Base-by-base conservation (phyloP, 2,888 invertebrate genomes). In the Brachypterus glaber region DNA sequence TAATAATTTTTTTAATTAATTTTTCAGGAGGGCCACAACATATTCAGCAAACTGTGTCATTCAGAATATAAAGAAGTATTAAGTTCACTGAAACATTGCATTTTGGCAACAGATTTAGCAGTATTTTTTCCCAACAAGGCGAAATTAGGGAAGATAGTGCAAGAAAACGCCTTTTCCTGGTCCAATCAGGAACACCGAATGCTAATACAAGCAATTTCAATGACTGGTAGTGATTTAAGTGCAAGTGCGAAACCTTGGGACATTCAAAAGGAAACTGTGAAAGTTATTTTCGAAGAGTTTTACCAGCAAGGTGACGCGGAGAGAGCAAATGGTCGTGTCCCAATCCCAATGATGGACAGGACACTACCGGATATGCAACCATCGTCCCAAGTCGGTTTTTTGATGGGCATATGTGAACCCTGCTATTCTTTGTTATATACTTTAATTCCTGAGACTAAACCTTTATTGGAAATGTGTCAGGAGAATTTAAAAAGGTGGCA, bases 181-280 rank as follows among this genome's bases (percentile, higher is more conserved):
- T 61, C 64, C 1, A 68, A 72, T 34, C 55, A 64, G 1, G 77
- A 77, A 26, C 86, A 88, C 62, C 74, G 85, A 51, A 64, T 75
- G 35, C 62, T 85, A 18, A 70, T 82, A 2, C 78, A 82, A 68
- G 84, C 84, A 0, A 74, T 86, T 46, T 73, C 81, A 2, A 89
- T 89, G 88, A 88, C 88, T 0, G 82, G 82, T 0, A 81, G 84
- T 46, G 89, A 89, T 60, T 66, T 89, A 12, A 85, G 86, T 37
- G 86, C 88, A 1, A 82, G 83, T 48, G 80, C 86, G 1, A 89
- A 89, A 58, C 86, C 87, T 1, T 89, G 88, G 87, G 73, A 79
- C 15, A 71, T 84, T 2, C 88, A 89, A 63, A 75, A 78, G 13
- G 76, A 83, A 55, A 85, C 87, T 0, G 87, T 87, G 1, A 75